Base-by-base conservation (phyloP, 2,113 vertebrate genomes). In the Scytalopus superciliaris region DNA sequence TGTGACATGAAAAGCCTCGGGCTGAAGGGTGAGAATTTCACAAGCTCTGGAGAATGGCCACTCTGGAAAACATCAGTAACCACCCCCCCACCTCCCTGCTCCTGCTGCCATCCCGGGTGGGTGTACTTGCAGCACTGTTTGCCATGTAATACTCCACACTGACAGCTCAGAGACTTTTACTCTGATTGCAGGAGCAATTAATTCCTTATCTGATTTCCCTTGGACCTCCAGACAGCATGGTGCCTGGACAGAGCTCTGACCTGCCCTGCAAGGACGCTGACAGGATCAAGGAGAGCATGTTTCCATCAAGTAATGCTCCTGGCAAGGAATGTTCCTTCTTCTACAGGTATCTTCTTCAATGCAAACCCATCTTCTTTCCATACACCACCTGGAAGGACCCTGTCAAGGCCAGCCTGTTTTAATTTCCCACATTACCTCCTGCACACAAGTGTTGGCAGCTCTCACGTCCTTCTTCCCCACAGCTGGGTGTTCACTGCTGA, bases 261-360 rank as follows among this genome's bases (percentile, higher is more conserved):
- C 19, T 57, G 42, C 79, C 74, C 84, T 67, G 42, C 30, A 21
- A 74, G 31, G 73, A 70, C 45, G 64, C 40, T 14, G n/a, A 39
- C 37, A 19, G 55, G 64, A 42, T 55, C 15, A n/a, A 33, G 56
- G 37, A 21, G 9, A 63, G 16, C 3, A 1, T 0, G 9, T 68
- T 44, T 42, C 13, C 35, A 40, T 31, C 47, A 52, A 57, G 44
- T 33, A 59, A 81, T 6, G 9, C 17, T 81, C 27, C 35, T 18
- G 47, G 47, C 1, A 3, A 72, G 53, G 57, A 47, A 31, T 14
- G 15, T n/a, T 78, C 37, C 49, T 17, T 2, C 33, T 73, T 52
- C n/a, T 15, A 8, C 57, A 30, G 1, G 0, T 2, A 2, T 60
- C 10, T 0, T 37, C 19, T 42, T 39, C 17, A 57, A 12, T 16